phyloP scores from a whole-genome alignment of 2,888 invertebrate genomes.

The Lycaena phlaeas region DNA sequence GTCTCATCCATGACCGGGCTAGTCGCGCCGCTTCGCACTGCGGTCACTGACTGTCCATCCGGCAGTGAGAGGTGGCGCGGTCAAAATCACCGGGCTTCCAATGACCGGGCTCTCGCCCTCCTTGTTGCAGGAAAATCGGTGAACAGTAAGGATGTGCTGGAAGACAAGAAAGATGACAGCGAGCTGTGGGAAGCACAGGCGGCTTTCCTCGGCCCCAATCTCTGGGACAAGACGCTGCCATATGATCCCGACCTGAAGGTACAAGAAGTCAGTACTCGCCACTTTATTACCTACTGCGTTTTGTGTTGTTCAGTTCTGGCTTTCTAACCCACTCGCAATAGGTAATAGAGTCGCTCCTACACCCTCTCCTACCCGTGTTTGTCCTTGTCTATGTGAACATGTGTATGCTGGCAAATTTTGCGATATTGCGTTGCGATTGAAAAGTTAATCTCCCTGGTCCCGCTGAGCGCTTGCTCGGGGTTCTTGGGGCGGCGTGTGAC shows the following conservation, averaged over 20 bases:
- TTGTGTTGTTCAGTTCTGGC: conserved; percentile 40
- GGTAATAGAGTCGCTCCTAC: conserved; percentile 46
- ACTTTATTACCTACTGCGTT: conserved; percentile 61
- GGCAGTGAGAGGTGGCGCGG: neutral
- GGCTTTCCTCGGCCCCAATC: conserved; percentile 95
- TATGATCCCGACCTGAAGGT: conserved; percentile 97
- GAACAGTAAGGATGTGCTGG: conserved; percentile 74
- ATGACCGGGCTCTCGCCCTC: conserved; percentile 46
- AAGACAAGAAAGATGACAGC: conserved; percentile 85
- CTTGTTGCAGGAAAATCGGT: conserved; percentile 77
- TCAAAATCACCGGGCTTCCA: conserved; percentile 28
- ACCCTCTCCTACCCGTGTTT: conserved; percentile 8
- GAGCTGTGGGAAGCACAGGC: conserved; percentile 95
- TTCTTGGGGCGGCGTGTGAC: conserved; percentile 25
- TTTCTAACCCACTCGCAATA: conserved; percentile 43
- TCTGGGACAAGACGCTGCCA: conserved; percentile 95
- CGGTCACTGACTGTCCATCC: neutral
- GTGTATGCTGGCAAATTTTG: conserved; percentile 14
- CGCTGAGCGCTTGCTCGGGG: conserved; percentile 14
- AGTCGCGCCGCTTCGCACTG: neutral
- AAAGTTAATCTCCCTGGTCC: conserved; percentile 5
- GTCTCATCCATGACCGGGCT: neutral
- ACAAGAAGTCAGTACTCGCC: conserved; percentile 77
- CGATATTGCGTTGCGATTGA: too few species aligned
- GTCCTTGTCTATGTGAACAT: conserved; percentile 12